These are phyloP conservation scores for Melanotaenia boesemani DNA, from an alignment of 2,797 vertebrate species.

Conservation along the genomic window DNA sequence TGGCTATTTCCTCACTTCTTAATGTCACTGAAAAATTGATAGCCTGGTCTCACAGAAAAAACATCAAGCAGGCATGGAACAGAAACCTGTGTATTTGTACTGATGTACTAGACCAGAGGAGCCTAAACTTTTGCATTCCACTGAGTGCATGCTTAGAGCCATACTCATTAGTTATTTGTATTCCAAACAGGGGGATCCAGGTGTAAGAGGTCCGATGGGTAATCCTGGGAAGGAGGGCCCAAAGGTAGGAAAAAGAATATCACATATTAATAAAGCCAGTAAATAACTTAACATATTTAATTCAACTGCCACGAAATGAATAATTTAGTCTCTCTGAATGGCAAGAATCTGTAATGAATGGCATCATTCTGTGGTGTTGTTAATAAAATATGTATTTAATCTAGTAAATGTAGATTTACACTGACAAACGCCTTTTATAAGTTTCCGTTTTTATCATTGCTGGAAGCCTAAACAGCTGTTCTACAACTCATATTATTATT, in stretches of 20 bases:
- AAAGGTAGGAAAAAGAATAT: conserved; percentile 84
- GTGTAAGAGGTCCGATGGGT: conserved; percentile 91
- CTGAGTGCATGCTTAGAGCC: background rate
- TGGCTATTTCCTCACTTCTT: background rate
- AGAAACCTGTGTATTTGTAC: background rate
- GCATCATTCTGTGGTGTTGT: conserved; percentile 12
- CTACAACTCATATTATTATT: conserved; percentile 47
- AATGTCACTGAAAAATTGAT: background rate
- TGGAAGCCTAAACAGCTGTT: conserved; percentile 54
- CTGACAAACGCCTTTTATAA: conserved; percentile 32
- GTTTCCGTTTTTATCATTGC: conserved; percentile 38
- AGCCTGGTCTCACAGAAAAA: background rate
- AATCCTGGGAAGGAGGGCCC: conserved; percentile 96
- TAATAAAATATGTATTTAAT: conserved; percentile 37
- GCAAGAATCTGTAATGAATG: conserved; percentile 9
- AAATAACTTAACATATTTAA: conserved; percentile 4
- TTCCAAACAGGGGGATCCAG: conserved; percentile 88
- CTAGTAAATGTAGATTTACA: conserved; percentile 22
- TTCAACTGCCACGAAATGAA: conserved; percentile 11
- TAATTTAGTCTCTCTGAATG: conserved; percentile 10
- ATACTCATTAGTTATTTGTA: conserved; percentile 18
- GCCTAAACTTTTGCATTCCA: background rate
- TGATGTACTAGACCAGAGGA: background rate
- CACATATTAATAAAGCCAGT: background rate
- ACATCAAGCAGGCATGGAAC: background rate